Percentiles rank a stretch among this genome's conserved stretches.
These are phyloP conservation scores for Paraescarpia echinospica DNA, from an alignment of 1,140 invertebrate species.

Conservation along the genomic window DNA sequence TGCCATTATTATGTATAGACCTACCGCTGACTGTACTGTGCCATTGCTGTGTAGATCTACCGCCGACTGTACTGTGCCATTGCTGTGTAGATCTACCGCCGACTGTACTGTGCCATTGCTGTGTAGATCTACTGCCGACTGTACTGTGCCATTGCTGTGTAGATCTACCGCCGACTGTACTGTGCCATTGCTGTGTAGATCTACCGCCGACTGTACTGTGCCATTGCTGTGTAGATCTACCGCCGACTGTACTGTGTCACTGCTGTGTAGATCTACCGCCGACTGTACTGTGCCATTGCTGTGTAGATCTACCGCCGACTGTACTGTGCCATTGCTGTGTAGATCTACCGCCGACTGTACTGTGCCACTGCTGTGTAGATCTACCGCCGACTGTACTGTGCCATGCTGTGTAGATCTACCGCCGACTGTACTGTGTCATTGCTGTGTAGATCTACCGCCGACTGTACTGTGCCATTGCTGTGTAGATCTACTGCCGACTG, in stretches of 20 bases:
- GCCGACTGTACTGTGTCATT: slow-evolving; percentile 74
- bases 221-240: slow-evolving; percentile 71
- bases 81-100: slow-evolving; percentile 79
- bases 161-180: slow-evolving; percentile 96
- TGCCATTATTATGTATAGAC: slow-evolving; percentile 65
- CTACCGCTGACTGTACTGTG: slow-evolving; percentile 87
- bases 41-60: slow-evolving; percentile 71
- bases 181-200: slow-evolving; percentile 63
- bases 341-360: slow-evolving; percentile 96
- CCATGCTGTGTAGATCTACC: slow-evolving; percentile 72
- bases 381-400: slow-evolving; percentile 87
- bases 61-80: slow-evolving; percentile 76
- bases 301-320: slow-evolving; percentile 89
- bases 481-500: slow-evolving; percentile 90
- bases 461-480: slow-evolving; percentile 60
- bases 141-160: slow-evolving; percentile 1
- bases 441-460: slow-evolving; percentile 83
- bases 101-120: slow-evolving; percentile 66
- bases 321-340: slow-evolving; percentile 1
- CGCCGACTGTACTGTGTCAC: slow-evolving; percentile 76
- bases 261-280: slow-evolving; percentile 79
- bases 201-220: slow-evolving; percentile 87
- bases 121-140: slow-evolving; percentile 89
- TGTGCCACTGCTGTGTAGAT: slow-evolving; percentile 63
- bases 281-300: slow-evolving; percentile 66